These are phyloP conservation scores for Babyrousa celebensis DNA, from an alignment of 2,797 vertebrate genomes.

Conservation along the genomic window DNA sequence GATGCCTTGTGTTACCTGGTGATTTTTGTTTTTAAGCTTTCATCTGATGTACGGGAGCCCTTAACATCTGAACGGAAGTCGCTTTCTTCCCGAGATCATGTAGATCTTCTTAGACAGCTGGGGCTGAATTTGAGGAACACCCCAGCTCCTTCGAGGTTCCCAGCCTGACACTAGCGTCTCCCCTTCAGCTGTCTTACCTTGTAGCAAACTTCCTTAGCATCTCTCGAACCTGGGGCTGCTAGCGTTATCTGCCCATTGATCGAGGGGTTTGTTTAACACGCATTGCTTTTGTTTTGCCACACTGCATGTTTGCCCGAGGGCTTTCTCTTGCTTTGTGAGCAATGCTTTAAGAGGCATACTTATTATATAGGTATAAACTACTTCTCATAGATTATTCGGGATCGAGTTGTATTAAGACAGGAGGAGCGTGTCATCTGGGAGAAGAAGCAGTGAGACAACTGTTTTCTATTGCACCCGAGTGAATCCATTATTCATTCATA, in stretches of 20 bases:
- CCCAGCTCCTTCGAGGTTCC: background rate
- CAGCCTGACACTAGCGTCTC: background rate
- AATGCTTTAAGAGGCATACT: background rate
- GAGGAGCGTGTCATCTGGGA: background rate
- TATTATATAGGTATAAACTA: background rate
- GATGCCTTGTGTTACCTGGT: background rate
- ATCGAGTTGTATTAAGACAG: background rate
- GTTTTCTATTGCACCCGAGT: background rate
- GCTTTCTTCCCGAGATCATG: conserved; percentile 4
- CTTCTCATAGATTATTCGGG: background rate
- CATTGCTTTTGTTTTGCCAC: background rate
- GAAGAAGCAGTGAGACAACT: background rate
- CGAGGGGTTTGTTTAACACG: background rate
- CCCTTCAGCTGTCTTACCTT: background rate
- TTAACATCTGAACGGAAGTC: background rate
- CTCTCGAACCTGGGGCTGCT: background rate
- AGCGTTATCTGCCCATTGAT: background rate
- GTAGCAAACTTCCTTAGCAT: background rate
- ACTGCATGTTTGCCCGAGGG: background rate
- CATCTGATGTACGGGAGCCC: background rate
- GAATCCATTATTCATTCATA: conserved; percentile 12
- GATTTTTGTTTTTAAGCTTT: background rate
- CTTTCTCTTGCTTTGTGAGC: conserved; percentile 37
- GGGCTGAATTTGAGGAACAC: background rate
- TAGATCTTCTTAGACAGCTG: background rate